A percentile compares a stretch with the other conserved stretches of the same genome.
phyloP scores from a whole-genome alignment of 2,888 invertebrate genomes.

The Chymomyza caudatula region DNA sequence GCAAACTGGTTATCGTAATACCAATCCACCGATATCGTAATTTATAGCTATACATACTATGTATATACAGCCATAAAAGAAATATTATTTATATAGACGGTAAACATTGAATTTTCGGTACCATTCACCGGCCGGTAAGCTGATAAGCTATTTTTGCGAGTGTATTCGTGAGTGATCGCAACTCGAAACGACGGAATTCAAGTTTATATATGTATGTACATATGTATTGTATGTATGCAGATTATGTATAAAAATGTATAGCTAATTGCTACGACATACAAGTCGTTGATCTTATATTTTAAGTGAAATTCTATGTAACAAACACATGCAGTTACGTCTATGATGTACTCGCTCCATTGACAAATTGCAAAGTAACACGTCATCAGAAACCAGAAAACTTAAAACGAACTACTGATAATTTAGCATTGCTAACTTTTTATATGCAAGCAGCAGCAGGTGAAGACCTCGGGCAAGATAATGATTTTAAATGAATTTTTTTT shows the following conservation, averaged over 20 bases:
- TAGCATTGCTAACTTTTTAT: neutral
- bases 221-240: neutral
- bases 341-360: constrained; percentile 11
- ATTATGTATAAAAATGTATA: neutral
- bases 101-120: constrained; percentile 17
- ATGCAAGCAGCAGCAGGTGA: neutral
- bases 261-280: constrained; percentile 39
- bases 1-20: too few species aligned
- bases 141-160: constrained; percentile 51
- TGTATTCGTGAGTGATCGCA: neutral
- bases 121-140: constrained; percentile 61
- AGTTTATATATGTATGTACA: neutral
- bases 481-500: neutral
- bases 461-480: neutral
- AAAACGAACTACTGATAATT: neutral
- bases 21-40: neutral
- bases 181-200: neutral
- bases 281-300: constrained; percentile 40
- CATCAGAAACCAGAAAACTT: constrained; percentile 30
- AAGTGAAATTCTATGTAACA: constrained; percentile 9
- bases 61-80: neutral
- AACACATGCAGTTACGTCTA: neutral
- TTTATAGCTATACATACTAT: neutral
- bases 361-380: constrained; percentile 56
- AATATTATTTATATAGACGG: neutral